Evolutionary conservation across 2,888 invertebrate genomes (phyloP).

Genomic region (Arctia plantaginis): DNA sequence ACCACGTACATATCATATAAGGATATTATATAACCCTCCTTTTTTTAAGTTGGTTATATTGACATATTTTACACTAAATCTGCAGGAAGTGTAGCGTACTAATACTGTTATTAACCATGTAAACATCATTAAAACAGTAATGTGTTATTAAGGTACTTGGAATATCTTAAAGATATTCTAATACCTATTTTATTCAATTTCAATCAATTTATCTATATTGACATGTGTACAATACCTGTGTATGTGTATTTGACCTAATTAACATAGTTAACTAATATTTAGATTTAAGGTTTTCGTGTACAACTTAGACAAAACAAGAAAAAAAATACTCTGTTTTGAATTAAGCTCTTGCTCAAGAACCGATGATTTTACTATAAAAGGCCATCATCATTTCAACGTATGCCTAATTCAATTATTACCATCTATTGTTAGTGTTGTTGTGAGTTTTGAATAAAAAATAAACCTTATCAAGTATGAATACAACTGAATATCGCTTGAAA

Average conservation of each 20-base stretch:
- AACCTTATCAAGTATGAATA: background rate
- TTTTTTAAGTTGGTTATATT: background rate
- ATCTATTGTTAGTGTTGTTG: too few relatives aligned
- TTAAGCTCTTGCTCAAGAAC: too few relatives aligned
- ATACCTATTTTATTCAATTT: background rate
- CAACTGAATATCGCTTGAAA: background rate
- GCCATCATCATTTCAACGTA: too few relatives aligned
- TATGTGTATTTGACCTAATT: constrained; percentile 1
- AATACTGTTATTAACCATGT: background rate
- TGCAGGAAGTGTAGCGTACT: background rate
- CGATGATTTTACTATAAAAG: background rate
- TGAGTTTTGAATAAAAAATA: background rate
- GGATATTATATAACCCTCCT: background rate
- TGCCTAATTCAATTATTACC: too few relatives aligned
- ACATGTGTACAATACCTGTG: too few relatives aligned
- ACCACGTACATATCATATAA: background rate
- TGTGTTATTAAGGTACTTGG: too few relatives aligned
- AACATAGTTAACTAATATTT: background rate
- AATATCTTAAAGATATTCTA: too few relatives aligned
- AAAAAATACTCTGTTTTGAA: background rate
- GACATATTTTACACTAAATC: background rate
- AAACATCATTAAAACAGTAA: too few relatives aligned
- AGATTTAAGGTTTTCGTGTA: background rate
- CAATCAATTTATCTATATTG: background rate
- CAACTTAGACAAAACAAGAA: background rate